Percentiles rank a stretch among this genome's conserved stretches.
Evolutionary conservation across 2,888 invertebrate species (phyloP).

Genomic region (Lasioglossum figueresi): DNA sequence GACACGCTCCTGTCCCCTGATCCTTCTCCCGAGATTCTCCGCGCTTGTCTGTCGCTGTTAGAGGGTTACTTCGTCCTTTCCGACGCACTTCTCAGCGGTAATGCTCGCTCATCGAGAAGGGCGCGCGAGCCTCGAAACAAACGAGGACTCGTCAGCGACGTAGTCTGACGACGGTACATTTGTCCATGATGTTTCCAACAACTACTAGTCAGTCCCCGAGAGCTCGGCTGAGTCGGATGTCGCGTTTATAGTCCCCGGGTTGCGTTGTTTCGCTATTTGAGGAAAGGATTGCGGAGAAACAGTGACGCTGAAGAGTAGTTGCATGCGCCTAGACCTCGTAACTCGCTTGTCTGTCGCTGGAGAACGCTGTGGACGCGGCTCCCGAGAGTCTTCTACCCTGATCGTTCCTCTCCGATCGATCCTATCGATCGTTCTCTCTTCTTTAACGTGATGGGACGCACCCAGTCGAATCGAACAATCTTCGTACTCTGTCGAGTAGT

Average conservation of each 20-base stretch:
- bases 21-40: slow-evolving; percentile 41
- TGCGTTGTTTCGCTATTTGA: not conserved
- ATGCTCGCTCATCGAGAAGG: not conserved
- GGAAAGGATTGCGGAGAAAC: slow-evolving; percentile 9
- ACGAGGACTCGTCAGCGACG: slow-evolving; percentile 15
- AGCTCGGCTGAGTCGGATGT: slow-evolving; percentile 56
- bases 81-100: not conserved
- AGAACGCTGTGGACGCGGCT: slow-evolving; percentile 39
- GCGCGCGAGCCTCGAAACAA: not conserved
- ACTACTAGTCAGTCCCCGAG: slow-evolving; percentile 83
- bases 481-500: not conserved
- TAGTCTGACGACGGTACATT: slow-evolving; percentile 49
- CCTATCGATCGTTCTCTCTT: not conserved
- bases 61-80: slow-evolving; percentile 6
- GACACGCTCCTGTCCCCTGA: slow-evolving; percentile 45
- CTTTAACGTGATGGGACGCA: not conserved
- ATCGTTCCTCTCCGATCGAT: not conserved
- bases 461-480: not conserved
- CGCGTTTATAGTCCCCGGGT: not conserved
- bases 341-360: slow-evolving; percentile 78
- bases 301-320: slow-evolving; percentile 73
- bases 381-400: slow-evolving; percentile 10
- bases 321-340: slow-evolving; percentile 78
- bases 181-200: slow-evolving; percentile 78
- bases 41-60: slow-evolving; percentile 49